These are phyloP conservation scores for Bradysia coprophila DNA, from an alignment of 1,140 invertebrate species.

Conservation along the genomic window DNA sequence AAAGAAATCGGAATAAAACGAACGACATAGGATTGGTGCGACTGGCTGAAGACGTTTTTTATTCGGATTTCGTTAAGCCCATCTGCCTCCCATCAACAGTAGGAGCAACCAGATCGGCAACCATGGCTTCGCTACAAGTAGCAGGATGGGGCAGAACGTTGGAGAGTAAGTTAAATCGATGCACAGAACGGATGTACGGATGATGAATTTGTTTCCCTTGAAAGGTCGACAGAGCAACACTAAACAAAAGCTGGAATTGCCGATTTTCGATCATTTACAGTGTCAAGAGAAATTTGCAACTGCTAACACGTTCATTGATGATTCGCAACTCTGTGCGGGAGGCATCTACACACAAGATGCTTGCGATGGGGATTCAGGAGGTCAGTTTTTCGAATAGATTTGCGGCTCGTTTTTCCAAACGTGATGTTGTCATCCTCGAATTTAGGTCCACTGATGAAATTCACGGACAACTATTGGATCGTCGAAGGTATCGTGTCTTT, in stretches of 20 bases:
- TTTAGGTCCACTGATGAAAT: conserved; percentile 31
- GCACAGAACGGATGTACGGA: too few relatives aligned
- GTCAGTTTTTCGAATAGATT: too few relatives aligned
- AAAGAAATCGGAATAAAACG: conserved; percentile 9
- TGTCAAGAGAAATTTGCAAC: conserved; percentile 29
- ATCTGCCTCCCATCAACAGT: conserved; percentile 30
- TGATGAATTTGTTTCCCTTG: too few relatives aligned
- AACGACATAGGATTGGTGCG: conserved; percentile 30
- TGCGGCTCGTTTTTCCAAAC: too few relatives aligned
- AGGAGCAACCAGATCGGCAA: conserved; percentile 5
- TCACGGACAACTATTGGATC: conserved; percentile 24
- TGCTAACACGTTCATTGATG: conserved; percentile 8
- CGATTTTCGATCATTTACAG: conserved; percentile 24
- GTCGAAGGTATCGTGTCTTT: conserved; percentile 34
- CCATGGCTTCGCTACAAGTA: conserved; percentile 26
- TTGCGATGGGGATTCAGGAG: conserved; percentile 59
- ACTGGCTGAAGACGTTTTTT: conserved; percentile 20
- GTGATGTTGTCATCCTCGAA: too few relatives aligned
- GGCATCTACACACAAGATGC: conserved; percentile 41
- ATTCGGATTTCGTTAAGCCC: conserved; percentile 29
- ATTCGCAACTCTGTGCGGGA: conserved; percentile 40
- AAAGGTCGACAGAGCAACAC: conserved; percentile 23
- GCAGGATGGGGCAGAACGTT: conserved; percentile 48
- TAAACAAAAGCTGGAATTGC: conserved; percentile 34
- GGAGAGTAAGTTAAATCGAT: conserved; percentile 10